Conservation (phyloP, 1,140 invertebrate genomes). For the Frieseomelitta varia region DNA sequence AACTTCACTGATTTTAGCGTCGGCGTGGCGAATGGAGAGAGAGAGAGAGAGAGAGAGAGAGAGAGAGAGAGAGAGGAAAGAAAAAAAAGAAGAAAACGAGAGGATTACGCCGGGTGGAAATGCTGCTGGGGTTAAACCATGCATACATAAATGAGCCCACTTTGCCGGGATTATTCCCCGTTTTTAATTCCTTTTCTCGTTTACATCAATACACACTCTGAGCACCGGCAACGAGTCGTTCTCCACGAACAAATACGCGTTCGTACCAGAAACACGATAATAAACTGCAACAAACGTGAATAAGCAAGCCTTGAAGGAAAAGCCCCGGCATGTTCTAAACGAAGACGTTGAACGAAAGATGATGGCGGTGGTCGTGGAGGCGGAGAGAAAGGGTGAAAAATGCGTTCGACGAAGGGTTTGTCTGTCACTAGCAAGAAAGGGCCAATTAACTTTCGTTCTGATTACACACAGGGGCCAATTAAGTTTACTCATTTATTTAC, state of each 20-base stretch:
- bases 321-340: background rate
- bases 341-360: background rate
- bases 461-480: background rate
- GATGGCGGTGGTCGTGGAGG: too few relatives aligned
- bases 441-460: background rate
- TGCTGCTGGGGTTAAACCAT: constrained; percentile 42
- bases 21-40: background rate
- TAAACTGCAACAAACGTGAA: constrained; percentile 35
- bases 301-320: background rate
- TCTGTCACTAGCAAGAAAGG: background rate
- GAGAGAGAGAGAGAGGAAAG: background rate
- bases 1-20: constrained; percentile 35
- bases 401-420: background rate
- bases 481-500: background rate
- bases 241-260: background rate
- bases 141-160: constrained; percentile 54
- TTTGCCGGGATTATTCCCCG: constrained; percentile 48
- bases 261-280: constrained; percentile 31
- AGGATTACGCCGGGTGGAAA: background rate
- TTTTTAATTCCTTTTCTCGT: constrained; percentile 59
- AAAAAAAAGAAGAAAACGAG: background rate
- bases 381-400: background rate
- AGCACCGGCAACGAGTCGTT: constrained; percentile 1
- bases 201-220: constrained; percentile 40
- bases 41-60: background rate